Evolutionary conservation across 2,888 invertebrate species (phyloP).

Genomic region (Eilema griseolum): DNA sequence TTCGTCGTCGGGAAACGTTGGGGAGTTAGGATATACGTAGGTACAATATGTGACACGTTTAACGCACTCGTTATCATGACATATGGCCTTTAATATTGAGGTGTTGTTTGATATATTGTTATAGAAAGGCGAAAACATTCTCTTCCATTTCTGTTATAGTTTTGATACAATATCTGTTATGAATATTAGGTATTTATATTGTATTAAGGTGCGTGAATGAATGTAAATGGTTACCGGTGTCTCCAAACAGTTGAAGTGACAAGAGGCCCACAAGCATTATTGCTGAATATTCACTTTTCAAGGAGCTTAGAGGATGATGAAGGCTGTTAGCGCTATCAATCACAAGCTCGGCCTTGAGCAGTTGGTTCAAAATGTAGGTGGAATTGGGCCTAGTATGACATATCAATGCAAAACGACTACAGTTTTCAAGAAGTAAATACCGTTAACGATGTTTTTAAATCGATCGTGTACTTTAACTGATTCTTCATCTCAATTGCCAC

Average conservation of each 20-base stretch:
- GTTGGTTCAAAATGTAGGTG: too few relatives aligned
- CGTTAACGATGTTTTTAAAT: too few relatives aligned
- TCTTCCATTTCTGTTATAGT: background rate
- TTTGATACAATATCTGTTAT: background rate
- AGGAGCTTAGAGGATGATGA: background rate
- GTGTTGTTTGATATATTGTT: slow-evolving; percentile 25
- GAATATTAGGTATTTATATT: background rate
- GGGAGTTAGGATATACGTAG: slow-evolving; percentile 30
- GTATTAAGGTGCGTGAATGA: background rate
- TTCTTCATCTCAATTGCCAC: too few relatives aligned
- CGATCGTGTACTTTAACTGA: too few relatives aligned
- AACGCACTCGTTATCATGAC: slow-evolving; percentile 49
- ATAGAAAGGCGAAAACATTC: slow-evolving; percentile 7
- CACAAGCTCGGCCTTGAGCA: too few relatives aligned
- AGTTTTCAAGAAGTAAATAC: too few relatives aligned
- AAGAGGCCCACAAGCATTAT: background rate
- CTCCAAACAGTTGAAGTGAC: background rate
- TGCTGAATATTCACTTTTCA: background rate
- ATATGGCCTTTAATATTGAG: slow-evolving; percentile 46
- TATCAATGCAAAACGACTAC: too few relatives aligned
- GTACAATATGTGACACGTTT: slow-evolving; percentile 49
- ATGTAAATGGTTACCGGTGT: too few relatives aligned
- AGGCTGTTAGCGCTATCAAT: too few relatives aligned
- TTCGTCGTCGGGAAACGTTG: slow-evolving; percentile 25
- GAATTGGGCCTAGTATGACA: too few relatives aligned